phyloP scores from a whole-genome alignment of 2,888 invertebrate genomes.

The Caenorhabditis angaria region DNA sequence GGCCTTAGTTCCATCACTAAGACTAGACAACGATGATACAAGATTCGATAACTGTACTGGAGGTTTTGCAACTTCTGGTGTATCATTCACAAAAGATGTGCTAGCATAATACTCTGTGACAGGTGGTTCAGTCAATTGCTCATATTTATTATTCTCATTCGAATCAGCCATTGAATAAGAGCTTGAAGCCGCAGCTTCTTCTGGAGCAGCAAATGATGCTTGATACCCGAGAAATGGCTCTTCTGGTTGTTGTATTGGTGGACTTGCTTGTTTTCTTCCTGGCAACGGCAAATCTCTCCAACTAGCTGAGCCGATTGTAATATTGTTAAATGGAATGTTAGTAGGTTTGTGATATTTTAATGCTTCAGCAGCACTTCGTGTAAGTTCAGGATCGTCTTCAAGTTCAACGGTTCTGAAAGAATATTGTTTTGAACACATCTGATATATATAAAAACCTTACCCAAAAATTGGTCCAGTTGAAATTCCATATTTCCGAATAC shows the following conservation, averaged over 20 bases:
- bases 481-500: slow-evolving; percentile 15
- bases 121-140: not conserved
- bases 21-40: not conserved
- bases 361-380: slow-evolving; percentile 9
- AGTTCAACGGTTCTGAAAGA: slow-evolving; percentile 12
- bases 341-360: not conserved
- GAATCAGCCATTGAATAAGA: not conserved
- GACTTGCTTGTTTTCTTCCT: not conserved
- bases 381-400: slow-evolving; percentile 9
- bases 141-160: not conserved
- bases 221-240: not conserved
- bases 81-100: not conserved
- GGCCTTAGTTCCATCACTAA: too few relatives aligned
- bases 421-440: not conserved
- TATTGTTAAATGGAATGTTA: slow-evolving; percentile 8
- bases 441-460: slow-evolving; percentile 13
- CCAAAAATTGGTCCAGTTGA: slow-evolving; percentile 23
- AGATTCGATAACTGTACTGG: not conserved
- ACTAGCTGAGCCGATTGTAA: not conserved
- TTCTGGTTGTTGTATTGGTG: not conserved
- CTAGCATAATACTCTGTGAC: not conserved
- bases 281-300: slow-evolving; percentile 1
- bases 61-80: not conserved
- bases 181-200: not conserved
- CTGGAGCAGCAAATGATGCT: slow-evolving; percentile 7